Conservation (phyloP, 1,140 invertebrate species). For the Phymorhynchus buccinoides region DNA sequence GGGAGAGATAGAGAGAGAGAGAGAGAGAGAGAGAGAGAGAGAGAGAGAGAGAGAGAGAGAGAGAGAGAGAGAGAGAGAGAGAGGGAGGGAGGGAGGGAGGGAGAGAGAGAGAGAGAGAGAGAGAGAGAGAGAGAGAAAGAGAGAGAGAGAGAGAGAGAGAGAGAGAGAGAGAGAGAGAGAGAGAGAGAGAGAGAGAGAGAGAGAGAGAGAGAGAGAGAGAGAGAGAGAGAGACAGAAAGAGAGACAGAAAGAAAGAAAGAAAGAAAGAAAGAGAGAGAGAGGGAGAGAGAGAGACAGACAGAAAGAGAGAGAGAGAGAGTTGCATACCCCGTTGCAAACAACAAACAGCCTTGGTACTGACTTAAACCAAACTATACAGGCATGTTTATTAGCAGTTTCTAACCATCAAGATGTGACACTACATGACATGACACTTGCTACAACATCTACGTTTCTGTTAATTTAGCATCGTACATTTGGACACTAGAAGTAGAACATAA, state of each 20-base stretch:
- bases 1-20: too few species aligned
- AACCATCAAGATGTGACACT: too few species aligned
- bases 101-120: conserved; percentile 14
- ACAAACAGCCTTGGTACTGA: too few species aligned
- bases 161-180: background rate
- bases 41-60: background rate
- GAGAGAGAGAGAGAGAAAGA: background rate
- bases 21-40: background rate
- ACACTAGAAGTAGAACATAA: too few species aligned
- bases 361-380: too few species aligned
- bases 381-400: too few species aligned
- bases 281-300: background rate
- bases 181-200: background rate
- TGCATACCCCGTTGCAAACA: too few species aligned
- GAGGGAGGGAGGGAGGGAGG: background rate
- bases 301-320: too few species aligned
- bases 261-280: background rate
- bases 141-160: background rate
- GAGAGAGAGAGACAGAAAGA: background rate
- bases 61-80: background rate
- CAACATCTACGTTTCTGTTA: too few species aligned
- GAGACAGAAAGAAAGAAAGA: background rate
- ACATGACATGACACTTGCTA: too few species aligned
- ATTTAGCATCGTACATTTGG: too few species aligned
- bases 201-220: background rate